These are phyloP conservation scores for Drosophila carrolli DNA, from an alignment of 1,140 invertebrate genomes.

Conservation along the genomic window DNA sequence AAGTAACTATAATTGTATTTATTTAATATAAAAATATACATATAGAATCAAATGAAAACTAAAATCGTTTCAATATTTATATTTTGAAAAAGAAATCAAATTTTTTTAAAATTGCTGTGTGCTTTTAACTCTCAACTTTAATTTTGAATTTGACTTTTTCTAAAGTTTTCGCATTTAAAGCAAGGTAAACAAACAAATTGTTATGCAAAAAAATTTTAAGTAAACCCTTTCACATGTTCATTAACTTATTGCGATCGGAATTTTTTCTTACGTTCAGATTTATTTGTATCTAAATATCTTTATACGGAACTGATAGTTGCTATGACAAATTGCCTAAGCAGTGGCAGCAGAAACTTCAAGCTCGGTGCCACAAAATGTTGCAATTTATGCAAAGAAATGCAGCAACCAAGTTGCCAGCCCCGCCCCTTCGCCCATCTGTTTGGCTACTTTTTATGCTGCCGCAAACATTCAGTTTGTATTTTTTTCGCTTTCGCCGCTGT, in stretches of 20 bases:
- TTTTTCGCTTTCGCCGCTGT: conserved; percentile 31
- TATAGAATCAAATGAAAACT: no score
- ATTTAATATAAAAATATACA: no score
- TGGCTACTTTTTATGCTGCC: conserved; percentile 81
- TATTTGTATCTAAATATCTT: conserved; percentile 63
- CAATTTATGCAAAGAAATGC: conserved; percentile 82
- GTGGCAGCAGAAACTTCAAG: conserved; percentile 42
- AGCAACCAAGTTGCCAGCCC: conserved; percentile 21
- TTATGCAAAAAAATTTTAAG: conserved; percentile 11
- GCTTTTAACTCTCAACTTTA: background rate
- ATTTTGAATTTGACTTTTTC: conserved; percentile 20
- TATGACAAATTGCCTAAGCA: conserved; percentile 80
- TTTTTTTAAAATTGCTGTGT: background rate
- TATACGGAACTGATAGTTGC: conserved; percentile 38
- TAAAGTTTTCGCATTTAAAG: conserved; percentile 13
- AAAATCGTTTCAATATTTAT: no score
- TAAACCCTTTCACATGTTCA: conserved; percentile 18
- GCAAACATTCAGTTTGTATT: conserved; percentile 77
- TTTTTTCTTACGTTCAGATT: conserved; percentile 19
- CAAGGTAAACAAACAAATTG: conserved; percentile 1
- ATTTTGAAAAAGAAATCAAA: background rate
- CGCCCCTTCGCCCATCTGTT: conserved; percentile 26
- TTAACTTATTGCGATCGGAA: background rate
- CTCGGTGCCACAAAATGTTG: conserved; percentile 62
- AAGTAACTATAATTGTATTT: no score